Evolutionary conservation across 2,113 vertebrate species (phyloP).

Genomic region (Phyllostomus discolor): DNA sequence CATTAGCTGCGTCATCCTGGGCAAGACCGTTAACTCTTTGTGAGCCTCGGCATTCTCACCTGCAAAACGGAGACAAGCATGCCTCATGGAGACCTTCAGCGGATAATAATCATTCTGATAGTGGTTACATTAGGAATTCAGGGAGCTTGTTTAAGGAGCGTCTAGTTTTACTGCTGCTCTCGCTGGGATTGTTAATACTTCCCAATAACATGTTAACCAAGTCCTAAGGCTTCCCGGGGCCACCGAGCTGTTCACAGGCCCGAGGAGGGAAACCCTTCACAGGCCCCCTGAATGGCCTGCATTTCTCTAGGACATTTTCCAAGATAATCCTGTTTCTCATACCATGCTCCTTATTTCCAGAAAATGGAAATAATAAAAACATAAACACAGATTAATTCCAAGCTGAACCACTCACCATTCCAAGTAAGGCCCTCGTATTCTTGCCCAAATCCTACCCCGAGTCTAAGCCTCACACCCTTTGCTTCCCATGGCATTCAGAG

Average conservation of each 20-base stretch:
- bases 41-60: background rate
- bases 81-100: background rate
- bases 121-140: background rate
- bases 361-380: slow-evolving; percentile 66
- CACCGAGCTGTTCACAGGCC: background rate
- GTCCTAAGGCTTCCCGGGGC: background rate
- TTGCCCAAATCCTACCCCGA: background rate
- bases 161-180: background rate
- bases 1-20: background rate
- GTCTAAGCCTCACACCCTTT: background rate
- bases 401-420: background rate
- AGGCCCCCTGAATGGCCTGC: background rate
- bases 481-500: background rate
- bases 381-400: slow-evolving; percentile 46
- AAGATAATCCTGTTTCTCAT: slow-evolving; percentile 60
- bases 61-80: background rate
- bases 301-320: slow-evolving; percentile 40
- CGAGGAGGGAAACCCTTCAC: background rate
- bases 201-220: slow-evolving; percentile 1
- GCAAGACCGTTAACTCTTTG: background rate
- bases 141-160: background rate
- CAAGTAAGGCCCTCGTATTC: background rate
- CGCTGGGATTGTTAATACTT: background rate
- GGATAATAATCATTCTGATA: background rate
- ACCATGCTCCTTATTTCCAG: slow-evolving; percentile 60